A percentile compares a stretch with the other conserved stretches of the same genome.
phyloP scores from a whole-genome alignment of 2,113 vertebrate genomes.

The Alligator mississippiensis region DNA sequence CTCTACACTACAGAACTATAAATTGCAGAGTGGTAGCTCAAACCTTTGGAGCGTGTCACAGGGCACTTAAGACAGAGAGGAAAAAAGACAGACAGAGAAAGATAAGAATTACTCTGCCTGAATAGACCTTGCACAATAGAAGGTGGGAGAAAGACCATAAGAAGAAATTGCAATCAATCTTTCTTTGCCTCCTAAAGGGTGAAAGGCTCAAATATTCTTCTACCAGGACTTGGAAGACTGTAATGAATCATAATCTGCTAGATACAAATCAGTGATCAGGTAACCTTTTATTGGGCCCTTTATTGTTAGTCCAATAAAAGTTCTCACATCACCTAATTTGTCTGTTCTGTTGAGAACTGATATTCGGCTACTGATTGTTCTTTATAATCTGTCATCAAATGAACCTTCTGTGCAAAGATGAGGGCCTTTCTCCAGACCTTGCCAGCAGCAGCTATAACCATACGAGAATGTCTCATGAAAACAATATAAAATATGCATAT shows the following conservation, averaged over 20 bases:
- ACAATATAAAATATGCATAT: conserved; percentile 2
- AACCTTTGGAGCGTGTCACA: background rate
- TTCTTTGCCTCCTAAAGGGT: background rate
- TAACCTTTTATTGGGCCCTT: conserved; percentile 20
- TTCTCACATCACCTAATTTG: background rate
- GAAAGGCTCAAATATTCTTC: background rate
- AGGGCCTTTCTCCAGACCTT: background rate
- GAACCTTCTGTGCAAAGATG: background rate
- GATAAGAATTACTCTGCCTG: background rate
- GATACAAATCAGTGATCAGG: background rate
- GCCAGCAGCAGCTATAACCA: background rate
- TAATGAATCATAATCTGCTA: conserved; percentile 37
- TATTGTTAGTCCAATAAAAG: conserved; percentile 23
- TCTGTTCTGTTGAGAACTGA: conserved; percentile 11
- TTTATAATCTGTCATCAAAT: conserved; percentile 17
- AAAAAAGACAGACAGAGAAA: background rate
- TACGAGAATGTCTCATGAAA: background rate
- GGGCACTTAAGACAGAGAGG: background rate
- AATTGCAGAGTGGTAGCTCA: background rate
- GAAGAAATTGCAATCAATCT: conserved; percentile 8
- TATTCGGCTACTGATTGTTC: conserved; percentile 49
- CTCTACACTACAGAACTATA: background rate
- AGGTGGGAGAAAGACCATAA: background rate
- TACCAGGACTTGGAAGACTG: background rate
- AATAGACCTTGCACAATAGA: background rate